Percentiles rank a stretch among this genome's conserved stretches.
These are phyloP conservation scores for Xenopus laevis DNA, from an alignment of 2,113 vertebrate species.

Conservation along the genomic window DNA sequence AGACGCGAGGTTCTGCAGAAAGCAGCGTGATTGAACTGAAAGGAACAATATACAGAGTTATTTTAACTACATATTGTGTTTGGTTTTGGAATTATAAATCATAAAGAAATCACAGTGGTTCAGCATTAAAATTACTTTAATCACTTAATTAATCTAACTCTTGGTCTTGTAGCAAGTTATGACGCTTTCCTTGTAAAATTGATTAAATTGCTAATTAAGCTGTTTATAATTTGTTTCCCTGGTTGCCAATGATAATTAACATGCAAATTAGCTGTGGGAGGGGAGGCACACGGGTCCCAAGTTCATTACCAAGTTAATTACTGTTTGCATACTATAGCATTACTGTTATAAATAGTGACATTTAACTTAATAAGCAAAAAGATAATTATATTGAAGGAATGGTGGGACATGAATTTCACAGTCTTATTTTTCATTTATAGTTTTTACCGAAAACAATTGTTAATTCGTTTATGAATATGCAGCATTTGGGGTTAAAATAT, in stretches of 20 bases:
- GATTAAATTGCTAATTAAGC: conserved; percentile 83
- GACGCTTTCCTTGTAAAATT: conserved; percentile 71
- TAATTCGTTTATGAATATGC: neutral
- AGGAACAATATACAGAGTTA: neutral
- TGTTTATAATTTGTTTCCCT: conserved; percentile 77
- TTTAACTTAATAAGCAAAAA: conserved; percentile 72
- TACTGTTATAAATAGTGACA: conserved; percentile 77
- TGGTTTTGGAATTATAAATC: neutral
- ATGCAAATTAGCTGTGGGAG: conserved; percentile 91
- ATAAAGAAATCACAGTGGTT: neutral
- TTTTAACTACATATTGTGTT: neutral
- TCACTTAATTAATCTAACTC: conserved; percentile 64
- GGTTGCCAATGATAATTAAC: conserved; percentile 90
- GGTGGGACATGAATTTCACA: conserved; percentile 66
- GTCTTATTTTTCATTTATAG: too few relatives aligned
- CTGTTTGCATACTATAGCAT: conserved; percentile 83
- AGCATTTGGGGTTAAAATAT: neutral
- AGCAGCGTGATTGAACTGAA: neutral
- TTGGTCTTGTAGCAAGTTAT: conserved; percentile 62
- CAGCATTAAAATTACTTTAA: conserved; percentile 20
- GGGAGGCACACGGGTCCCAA: conserved; percentile 69
- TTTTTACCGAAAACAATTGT: neutral
- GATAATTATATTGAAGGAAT: conserved; percentile 80
- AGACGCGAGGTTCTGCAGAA: neutral
- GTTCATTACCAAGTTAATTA: conserved; percentile 91